Evolutionary conservation across 2,888 invertebrate genomes (phyloP).

Genomic region (Trachelus iudaicus): DNA sequence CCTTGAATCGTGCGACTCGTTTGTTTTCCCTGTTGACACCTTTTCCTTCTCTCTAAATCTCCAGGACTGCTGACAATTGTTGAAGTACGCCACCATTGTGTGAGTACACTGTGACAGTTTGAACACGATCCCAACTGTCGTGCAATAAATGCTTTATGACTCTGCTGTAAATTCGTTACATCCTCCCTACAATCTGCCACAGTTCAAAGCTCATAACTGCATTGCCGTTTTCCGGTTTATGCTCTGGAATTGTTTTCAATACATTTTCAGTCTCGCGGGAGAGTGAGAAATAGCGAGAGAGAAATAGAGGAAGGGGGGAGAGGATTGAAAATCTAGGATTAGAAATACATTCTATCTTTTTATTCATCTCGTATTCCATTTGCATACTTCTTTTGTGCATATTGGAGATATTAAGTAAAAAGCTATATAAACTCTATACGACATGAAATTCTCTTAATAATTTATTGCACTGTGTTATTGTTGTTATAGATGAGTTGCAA

Average conservation of each 20-base stretch:
- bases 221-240: neutral
- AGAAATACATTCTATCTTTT: too few relatives aligned
- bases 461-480: neutral
- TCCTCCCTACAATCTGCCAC: neutral
- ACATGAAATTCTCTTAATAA: neutral
- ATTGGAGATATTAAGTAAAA: neutral
- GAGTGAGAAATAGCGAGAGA: neutral
- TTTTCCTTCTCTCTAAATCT: neutral
- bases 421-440: neutral
- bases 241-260: neutral
- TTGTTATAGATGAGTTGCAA: slow-evolving; percentile 71
- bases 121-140: neutral
- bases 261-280: neutral
- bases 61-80: neutral
- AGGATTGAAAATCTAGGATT: too few relatives aligned
- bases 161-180: neutral
- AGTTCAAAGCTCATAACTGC: neutral
- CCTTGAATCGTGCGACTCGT: neutral
- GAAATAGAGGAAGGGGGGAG: accelerated
- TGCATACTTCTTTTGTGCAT: neutral
- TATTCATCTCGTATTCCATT: neutral
- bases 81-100: neutral
- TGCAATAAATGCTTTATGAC: neutral
- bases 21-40: neutral
- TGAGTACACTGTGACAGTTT: neutral